Base-by-base conservation (phyloP, 2,888 invertebrate species). In the Hyposoter dolosus region DNA sequence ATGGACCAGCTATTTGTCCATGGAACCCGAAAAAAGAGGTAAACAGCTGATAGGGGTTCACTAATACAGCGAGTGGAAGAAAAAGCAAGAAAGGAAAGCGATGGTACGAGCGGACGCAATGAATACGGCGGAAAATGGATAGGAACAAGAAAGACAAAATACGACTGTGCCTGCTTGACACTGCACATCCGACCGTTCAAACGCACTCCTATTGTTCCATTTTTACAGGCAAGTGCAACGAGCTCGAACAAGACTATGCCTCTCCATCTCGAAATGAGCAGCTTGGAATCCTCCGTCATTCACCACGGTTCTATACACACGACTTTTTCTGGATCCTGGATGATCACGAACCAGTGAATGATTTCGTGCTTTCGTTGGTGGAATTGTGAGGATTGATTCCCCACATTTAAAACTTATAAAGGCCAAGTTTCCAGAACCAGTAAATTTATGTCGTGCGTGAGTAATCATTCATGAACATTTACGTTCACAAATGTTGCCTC, bases 171-270 rank as follows among this genome's bases (percentile, higher is more conserved):
- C 50, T 85, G 85, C 79, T 85, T 85, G 85, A 85, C 85, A 85
- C 83, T 85, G 85, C 50, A 75, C 82, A 83, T 79, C 76, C 66
- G 50, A 68, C 66, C 83, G 83, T 81, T 86, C 83, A 83, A 85
- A 86, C 81, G 80, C 86, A 79, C 43, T 43, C 74, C 43, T n/a
- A 77, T 86, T 83, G 83, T 85, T 86, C 63, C 65, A 81, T 12
- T 69, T 68, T 72, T 81, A 68, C 72, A 83, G 77, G n/a, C 47
- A 76, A 80, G 65, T 60, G 76, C 78, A 82, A 75, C 82, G 78
- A 82, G 82, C 68, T 45, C 53, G 45, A 78, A 32, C 45, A n/a
- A 63, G 15, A 28, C 53, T 40, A 56, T 79, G 63, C 56, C 78
- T 79, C 69, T 79, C 65, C 85, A 83, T 86, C 83, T 72, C 71